Evolutionary conservation across 1,140 invertebrate genomes (phyloP), one percentile per base, ranked within the genome.

Genomic region (Diachasmimorpha longicaudata): DNA sequence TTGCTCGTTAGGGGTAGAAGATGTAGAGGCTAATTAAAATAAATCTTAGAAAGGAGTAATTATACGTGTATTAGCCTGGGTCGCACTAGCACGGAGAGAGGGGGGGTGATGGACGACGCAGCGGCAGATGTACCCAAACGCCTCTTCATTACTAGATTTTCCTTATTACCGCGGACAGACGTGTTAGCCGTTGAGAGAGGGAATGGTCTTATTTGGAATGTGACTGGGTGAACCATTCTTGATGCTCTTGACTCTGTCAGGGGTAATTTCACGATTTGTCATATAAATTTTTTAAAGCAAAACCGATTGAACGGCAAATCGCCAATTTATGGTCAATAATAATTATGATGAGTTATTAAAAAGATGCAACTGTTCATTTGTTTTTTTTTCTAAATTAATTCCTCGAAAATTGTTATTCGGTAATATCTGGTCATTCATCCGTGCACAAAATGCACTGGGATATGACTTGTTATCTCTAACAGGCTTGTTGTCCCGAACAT

Each of bases 1-100:
- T 72, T 77, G 87, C 84, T 88, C 87, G 85, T 88, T 88, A 87
- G 84, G 74, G 77, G 75, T 76, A 81, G 82, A 88, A 88, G 87
- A 88, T 88, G 83, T 87, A 88, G 83, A 79, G 83, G 80, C 85
- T 88, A 88, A 88, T 88, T 89, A 88, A 89, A 89, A 89, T 89
- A 89, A 89, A 89, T 89, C 87, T 89, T 88, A 87, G 87, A 86
- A 87, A 84, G 84, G 87, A 88, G 87, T 88, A 88, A 89, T 89
- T 89, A 89, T 89, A 89, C 87, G 87, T 88, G 86, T 89, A 89
- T 89, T 89, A 89, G 88, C 87, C 23, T 83, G 76, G 84, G 79
- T 81, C 81, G 77, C 80, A 79, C 77, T 81, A 81, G 46, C 52
- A 75, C 10, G 70, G 13, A 4, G 39, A 10, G 39, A 10, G 39